Evolutionary conservation across 1,140 invertebrate genomes (phyloP).

Genomic region (Homarus americanus): DNA sequence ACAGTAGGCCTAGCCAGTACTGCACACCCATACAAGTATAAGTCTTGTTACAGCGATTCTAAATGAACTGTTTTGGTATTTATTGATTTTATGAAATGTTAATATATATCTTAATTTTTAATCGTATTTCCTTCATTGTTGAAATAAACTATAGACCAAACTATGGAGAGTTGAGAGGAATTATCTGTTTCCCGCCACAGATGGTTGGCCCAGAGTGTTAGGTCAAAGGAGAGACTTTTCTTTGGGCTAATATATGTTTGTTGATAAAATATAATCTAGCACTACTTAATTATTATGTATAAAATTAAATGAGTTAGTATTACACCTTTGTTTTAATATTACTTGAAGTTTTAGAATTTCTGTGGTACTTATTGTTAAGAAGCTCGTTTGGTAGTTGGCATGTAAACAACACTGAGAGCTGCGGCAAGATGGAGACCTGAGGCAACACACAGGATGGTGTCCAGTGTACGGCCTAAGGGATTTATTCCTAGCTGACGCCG

Average conservation of each 20-base stretch:
- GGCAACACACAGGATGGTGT: slow-evolving; percentile 16
- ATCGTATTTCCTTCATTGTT: too few relatives aligned
- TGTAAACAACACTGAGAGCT: slow-evolving; percentile 40
- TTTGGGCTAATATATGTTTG: background rate
- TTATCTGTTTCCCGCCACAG: background rate
- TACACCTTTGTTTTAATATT: too few relatives aligned
- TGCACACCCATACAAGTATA: too few relatives aligned
- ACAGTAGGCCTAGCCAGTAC: too few relatives aligned
- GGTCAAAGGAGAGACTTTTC: background rate
- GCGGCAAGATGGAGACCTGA: slow-evolving; percentile 48
- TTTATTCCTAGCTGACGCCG: slow-evolving; percentile 32
- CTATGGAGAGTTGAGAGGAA: too few relatives aligned
- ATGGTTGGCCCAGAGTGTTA: background rate
- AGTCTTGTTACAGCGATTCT: too few relatives aligned
- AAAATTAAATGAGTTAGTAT: background rate
- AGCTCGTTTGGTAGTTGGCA: slow-evolving; percentile 25
- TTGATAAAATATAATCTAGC: background rate
- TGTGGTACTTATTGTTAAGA: background rate
- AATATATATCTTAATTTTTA: too few relatives aligned
- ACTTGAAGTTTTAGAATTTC: background rate
- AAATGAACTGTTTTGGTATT: too few relatives aligned
- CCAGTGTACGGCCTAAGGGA: background rate
- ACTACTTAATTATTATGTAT: background rate
- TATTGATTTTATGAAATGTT: too few relatives aligned
- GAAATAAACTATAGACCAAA: too few relatives aligned